Conservation (phyloP, 2,113 vertebrate species). For the Cochlearius cochlearius region DNA sequence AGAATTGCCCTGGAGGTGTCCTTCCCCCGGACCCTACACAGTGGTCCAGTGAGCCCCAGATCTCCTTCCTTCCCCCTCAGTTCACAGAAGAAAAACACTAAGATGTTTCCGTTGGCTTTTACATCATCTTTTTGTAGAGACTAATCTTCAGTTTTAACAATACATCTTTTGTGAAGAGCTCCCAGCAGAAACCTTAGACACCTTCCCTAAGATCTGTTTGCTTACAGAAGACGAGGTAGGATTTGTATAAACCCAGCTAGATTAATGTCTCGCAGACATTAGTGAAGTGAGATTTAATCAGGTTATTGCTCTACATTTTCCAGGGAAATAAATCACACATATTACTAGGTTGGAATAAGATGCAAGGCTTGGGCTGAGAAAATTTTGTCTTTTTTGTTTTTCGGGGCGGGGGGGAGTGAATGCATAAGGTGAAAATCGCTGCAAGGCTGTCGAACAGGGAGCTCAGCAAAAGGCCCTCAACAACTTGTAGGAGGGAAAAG, state of each 20-base stretch:
- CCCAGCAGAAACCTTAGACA: conserved; percentile 67
- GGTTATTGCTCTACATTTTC: conserved; percentile 62
- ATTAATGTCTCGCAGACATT: conserved; percentile 69
- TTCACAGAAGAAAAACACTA: conserved; percentile 60
- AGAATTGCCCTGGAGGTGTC: not conserved
- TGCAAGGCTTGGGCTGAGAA: conserved; percentile 13
- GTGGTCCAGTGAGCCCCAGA: conserved; percentile 15
- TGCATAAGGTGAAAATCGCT: conserved; percentile 8
- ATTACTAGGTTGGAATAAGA: conserved; percentile 47
- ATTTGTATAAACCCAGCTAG: conserved; percentile 64
- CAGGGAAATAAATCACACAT: conserved; percentile 61
- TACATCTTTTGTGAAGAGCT: conserved; percentile 63
- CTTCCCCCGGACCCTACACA: not conserved
- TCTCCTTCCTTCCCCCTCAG: conserved; percentile 21
- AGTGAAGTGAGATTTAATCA: conserved; percentile 64
- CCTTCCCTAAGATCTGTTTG: conserved; percentile 65
- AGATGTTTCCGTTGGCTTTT: conserved; percentile 61
- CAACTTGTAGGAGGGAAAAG: not conserved
- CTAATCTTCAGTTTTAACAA: conserved; percentile 61
- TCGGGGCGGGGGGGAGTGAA: not conserved
- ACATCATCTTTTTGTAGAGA: conserved; percentile 53
- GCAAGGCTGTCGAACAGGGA: not conserved
- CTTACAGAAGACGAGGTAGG: conserved; percentile 65
- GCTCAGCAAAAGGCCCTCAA: not conserved
- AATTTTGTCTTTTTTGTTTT: not conserved